Percentiles rank a stretch among this genome's conserved stretches.
Conservation (phyloP, 2,797 vertebrate genomes). For the Sebastes cheni region DNA sequence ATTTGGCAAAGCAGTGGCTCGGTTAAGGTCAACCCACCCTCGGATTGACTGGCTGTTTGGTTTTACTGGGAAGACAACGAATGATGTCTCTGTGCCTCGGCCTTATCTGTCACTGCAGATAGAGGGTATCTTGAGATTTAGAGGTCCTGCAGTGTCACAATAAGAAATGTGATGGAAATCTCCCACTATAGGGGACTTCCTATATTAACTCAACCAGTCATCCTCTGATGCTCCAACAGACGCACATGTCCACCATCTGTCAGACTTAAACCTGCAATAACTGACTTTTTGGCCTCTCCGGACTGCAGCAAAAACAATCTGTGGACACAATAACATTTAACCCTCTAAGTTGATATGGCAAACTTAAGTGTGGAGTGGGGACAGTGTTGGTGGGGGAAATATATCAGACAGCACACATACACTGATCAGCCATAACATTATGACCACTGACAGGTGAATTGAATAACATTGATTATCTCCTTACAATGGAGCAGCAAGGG, state of each 20-base stretch:
- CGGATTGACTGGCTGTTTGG: slow-evolving; percentile 30
- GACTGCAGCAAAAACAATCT: background rate
- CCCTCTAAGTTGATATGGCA: background rate
- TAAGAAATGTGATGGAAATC: background rate
- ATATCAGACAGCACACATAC: background rate
- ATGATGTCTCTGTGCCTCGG: slow-evolving; percentile 3
- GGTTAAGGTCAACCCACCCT: slow-evolving; percentile 54
- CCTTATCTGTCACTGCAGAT: slow-evolving; percentile 41
- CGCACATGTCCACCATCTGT: background rate
- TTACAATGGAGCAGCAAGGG: too few species aligned
- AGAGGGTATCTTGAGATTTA: background rate
- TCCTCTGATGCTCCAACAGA: background rate
- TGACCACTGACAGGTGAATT: too few species aligned
- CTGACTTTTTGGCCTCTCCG: background rate
- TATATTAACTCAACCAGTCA: background rate
- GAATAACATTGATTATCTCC: too few species aligned
- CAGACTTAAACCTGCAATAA: background rate
- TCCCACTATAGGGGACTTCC: background rate
- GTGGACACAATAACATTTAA: background rate
- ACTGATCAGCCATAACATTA: too few species aligned
- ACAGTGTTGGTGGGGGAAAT: background rate
- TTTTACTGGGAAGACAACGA: slow-evolving; percentile 31
- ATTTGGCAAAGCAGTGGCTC: slow-evolving; percentile 41
- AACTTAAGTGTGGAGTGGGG: background rate
- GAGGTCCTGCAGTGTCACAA: slow-evolving; percentile 4